These are phyloP conservation scores for Ficedula albicollis DNA, from an alignment of 2,797 vertebrate species.

Conservation along the genomic window DNA sequence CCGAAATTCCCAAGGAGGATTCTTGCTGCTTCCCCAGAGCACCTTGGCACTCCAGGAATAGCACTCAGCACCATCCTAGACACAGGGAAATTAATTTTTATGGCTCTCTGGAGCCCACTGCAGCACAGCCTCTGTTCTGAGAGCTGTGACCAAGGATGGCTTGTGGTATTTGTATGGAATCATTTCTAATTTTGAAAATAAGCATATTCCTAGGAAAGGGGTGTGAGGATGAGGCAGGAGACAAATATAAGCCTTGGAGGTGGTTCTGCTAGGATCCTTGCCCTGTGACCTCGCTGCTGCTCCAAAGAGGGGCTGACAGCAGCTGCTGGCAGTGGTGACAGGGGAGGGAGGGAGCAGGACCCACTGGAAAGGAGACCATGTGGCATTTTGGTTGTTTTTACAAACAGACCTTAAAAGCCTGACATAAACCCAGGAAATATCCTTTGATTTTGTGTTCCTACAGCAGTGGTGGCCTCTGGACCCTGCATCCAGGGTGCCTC, in stretches of 20 bases:
- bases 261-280: neutral
- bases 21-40: neutral
- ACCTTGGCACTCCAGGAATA: neutral
- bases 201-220: neutral
- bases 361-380: neutral
- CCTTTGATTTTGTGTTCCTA: neutral
- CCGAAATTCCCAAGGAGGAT: neutral
- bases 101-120: neutral
- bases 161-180: neutral
- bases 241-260: fast-evolving
- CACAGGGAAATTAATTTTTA: neutral
- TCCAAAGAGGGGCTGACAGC: fast-evolving
- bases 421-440: fast-evolving
- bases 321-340: neutral
- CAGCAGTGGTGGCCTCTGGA: neutral
- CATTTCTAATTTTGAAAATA: neutral
- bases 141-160: neutral
- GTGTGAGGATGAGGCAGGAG: neutral
- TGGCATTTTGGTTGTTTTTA: neutral
- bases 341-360: neutral
- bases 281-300: fast-evolving
- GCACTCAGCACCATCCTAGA: neutral
- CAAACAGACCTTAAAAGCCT: neutral
- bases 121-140: neutral
- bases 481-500: no score